A percentile compares a stretch with the other conserved stretches of the same genome.
These are phyloP conservation scores for Tursiops truncatus DNA, from an alignment of 2,113 vertebrate species.

Conservation along the genomic window DNA sequence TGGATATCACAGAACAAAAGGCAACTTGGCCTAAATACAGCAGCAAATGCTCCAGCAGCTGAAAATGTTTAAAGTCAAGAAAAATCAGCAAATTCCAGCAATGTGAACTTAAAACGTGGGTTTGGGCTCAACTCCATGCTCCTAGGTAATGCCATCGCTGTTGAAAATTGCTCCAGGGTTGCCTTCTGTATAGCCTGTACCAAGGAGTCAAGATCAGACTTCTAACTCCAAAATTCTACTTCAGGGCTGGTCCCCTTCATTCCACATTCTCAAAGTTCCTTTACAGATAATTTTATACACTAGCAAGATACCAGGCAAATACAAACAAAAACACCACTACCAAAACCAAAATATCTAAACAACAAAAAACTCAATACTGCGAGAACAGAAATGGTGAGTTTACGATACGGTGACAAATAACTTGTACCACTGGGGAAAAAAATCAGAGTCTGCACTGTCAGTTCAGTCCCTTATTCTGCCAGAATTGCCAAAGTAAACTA, in stretches of 20 bases:
- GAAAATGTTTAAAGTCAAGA: constrained; percentile 23
- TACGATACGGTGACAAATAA: not conserved
- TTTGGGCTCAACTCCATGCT: not conserved
- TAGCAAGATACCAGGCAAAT: not conserved
- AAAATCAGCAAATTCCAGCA: rapidly evolving
- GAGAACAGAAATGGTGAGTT: not conserved
- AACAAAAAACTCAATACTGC: not conserved
- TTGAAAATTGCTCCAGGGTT: not conserved
- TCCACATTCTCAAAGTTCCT: not conserved
- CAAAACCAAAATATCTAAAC: not conserved
- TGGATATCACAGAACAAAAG: constrained; percentile 58
- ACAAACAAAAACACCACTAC: not conserved
- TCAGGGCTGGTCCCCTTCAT: not conserved
- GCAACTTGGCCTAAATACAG: not conserved
- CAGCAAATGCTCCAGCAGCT: not conserved
- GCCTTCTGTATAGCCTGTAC: not conserved
- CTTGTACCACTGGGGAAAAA: not conserved
- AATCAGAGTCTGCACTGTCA: not conserved
- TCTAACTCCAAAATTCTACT: constrained; percentile 7
- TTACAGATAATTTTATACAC: not conserved
- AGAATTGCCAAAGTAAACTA: constrained; percentile 13
- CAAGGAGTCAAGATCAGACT: not conserved
- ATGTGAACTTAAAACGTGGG: not conserved
- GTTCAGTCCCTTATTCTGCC: not conserved
- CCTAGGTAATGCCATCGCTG: not conserved